phyloP scores from a whole-genome alignment of 2,797 vertebrate genomes.

The Novumbra hubbsi region DNA sequence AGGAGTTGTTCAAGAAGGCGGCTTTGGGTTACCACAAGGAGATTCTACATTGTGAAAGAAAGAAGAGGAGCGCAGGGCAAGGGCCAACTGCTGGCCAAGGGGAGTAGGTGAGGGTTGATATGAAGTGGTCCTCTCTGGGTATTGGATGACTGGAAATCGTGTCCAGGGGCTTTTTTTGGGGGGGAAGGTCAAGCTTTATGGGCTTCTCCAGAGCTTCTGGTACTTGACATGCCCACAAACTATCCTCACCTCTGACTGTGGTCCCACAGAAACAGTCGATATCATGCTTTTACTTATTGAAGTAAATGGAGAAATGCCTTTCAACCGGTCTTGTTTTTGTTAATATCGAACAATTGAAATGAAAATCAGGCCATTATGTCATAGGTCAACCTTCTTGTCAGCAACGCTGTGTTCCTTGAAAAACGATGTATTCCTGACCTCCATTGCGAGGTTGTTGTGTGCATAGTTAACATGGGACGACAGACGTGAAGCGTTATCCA shows the following conservation, averaged over 20 bases:
- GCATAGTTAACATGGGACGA: not conserved
- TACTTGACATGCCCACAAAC: conserved; percentile 45
- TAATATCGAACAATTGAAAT: not conserved
- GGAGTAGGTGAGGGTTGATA: conserved; percentile 53
- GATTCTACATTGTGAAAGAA: conserved; percentile 64
- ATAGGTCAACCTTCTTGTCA: not conserved
- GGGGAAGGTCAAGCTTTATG: conserved; percentile 70
- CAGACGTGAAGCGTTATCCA: not conserved
- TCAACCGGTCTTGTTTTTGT: not conserved
- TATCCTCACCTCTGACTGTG: not conserved
- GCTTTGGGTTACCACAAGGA: conserved; percentile 77
- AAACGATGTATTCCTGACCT: not conserved
- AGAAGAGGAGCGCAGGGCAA: conserved; percentile 58
- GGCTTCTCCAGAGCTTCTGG: conserved; percentile 55
- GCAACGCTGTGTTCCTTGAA: not conserved
- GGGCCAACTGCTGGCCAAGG: conserved; percentile 65
- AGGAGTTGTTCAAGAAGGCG: conserved; percentile 64
- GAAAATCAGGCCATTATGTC: not conserved
- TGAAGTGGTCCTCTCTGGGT: conserved; percentile 53
- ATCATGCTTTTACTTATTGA: conserved; percentile 31
- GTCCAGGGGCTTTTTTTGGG: conserved; percentile 58
- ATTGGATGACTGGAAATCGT: conserved; percentile 68
- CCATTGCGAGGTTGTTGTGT: not conserved
- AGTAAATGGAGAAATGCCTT: conserved; percentile 33
- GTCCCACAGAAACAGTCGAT: conserved; percentile 36